Conservation (phyloP, 2,888 invertebrate species). For the Melinopterus prodromus region DNA sequence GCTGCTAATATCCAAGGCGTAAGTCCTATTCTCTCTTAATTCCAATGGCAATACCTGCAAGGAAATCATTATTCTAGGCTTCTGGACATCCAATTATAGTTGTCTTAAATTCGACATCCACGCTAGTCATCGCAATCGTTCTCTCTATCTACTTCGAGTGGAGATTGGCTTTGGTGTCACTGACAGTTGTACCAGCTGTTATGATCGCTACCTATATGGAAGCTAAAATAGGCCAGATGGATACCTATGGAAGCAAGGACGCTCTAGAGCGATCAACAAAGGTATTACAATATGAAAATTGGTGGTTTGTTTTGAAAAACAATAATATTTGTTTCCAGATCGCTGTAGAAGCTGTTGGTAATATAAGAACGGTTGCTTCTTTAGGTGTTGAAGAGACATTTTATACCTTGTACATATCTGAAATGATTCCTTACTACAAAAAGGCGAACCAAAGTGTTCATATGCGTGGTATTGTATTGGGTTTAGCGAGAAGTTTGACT, state of each 20-base stretch:
- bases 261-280: conserved; percentile 35
- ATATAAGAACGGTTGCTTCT: conserved; percentile 75
- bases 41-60: background rate
- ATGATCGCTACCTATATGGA: conserved; percentile 43
- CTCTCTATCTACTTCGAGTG: conserved; percentile 44
- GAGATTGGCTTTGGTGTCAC: conserved; percentile 42
- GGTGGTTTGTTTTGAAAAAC: background rate
- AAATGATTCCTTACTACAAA: conserved; percentile 66
- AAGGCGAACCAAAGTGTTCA: conserved; percentile 67
- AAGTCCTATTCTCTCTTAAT: conserved; percentile 47
- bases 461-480: conserved; percentile 71
- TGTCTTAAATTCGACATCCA: conserved; percentile 40
- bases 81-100: conserved; percentile 45
- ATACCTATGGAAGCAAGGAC: conserved; percentile 32
- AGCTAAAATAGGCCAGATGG: conserved; percentile 34
- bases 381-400: conserved; percentile 74
- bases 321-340: conserved; percentile 21
- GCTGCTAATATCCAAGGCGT: conserved; percentile 84
- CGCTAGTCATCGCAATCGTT: conserved; percentile 38
- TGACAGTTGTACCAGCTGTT: conserved; percentile 42
- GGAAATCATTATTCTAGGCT: conserved; percentile 13
- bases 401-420: conserved; percentile 65
- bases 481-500: conserved; percentile 70
- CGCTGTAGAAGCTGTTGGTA: conserved; percentile 76
- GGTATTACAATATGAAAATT: background rate